phyloP scores from a whole-genome alignment of 53 echinoderm and acorn worm species.

The Mesocentrotus franciscanus region DNA sequence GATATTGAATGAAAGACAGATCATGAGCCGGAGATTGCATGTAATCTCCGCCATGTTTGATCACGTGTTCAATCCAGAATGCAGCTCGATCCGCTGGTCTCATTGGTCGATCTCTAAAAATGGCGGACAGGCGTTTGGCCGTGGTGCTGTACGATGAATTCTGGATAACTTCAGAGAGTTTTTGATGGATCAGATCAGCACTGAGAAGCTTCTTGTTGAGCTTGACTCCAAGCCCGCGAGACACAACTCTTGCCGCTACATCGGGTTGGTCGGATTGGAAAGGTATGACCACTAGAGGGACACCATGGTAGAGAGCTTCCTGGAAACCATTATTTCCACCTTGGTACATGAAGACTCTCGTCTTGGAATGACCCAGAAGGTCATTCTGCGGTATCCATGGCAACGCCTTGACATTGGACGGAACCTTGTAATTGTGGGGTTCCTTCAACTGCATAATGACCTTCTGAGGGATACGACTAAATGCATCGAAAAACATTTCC shows the following conservation, averaged over 20 bases:
- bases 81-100: slow-evolving; percentile 61
- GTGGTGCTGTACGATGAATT: background rate
- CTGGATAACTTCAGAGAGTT: background rate
- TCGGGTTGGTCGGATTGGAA: slow-evolving; percentile 36
- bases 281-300: slow-evolving; percentile 41
- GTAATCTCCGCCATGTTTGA: slow-evolving; percentile 54
- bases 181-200: background rate
- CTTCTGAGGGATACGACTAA: slow-evolving; percentile 49
- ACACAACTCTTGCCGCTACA: background rate
- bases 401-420: slow-evolving; percentile 44
- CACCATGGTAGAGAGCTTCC: slow-evolving; percentile 54
- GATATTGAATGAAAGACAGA: slow-evolving; percentile 42
- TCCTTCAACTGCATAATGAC: slow-evolving; percentile 45
- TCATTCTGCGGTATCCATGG: slow-evolving; percentile 65
- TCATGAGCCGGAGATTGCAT: slow-evolving; percentile 44
- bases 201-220: slow-evolving; percentile 9
- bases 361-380: slow-evolving; percentile 57
- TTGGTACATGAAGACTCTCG: slow-evolving; percentile 45
- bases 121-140: slow-evolving; percentile 48
- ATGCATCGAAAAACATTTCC: slow-evolving; percentile 18
- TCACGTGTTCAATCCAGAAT: slow-evolving; percentile 61
- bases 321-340: slow-evolving; percentile 62
- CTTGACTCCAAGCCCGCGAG: background rate
- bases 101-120: slow-evolving; percentile 53
- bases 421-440: background rate